Evolutionary conservation across 2,113 vertebrate species (phyloP).

Genomic region (Caracal caracal): DNA sequence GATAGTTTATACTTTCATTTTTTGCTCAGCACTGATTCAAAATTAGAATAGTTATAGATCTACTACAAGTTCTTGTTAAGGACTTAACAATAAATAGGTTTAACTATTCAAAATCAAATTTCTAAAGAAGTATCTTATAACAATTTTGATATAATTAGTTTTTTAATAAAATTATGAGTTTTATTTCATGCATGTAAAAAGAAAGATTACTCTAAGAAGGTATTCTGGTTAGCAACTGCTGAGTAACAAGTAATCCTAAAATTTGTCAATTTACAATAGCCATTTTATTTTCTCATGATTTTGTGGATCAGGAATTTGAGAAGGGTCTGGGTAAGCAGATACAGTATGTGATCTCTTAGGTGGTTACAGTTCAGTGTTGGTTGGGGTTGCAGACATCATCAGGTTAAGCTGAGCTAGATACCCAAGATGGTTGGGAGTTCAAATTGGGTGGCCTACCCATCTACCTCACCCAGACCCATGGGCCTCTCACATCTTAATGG

Average conservation of each 20-base stretch:
- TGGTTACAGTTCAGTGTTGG: background rate
- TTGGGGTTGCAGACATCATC: background rate
- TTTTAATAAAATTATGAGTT: background rate
- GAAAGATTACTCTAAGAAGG: background rate
- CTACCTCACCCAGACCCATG: background rate
- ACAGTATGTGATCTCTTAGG: background rate
- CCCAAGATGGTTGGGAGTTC: background rate
- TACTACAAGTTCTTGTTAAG: background rate
- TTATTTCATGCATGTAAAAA: background rate
- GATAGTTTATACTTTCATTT: background rate
- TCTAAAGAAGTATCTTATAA: background rate
- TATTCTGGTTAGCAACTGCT: background rate
- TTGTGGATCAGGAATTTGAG: background rate
- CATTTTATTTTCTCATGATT: background rate
- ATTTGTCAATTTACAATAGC: background rate
- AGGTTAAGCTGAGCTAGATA: background rate
- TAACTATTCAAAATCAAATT: background rate
- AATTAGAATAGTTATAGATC: background rate
- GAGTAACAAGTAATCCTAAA: background rate
- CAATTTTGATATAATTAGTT: background rate
- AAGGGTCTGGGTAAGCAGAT: background rate
- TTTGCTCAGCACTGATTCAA: background rate
- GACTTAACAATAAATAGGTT: background rate
- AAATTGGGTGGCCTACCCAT: background rate
- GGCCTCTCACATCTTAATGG: background rate